These are phyloP conservation scores for Sminthurinus signatus DNA, from an alignment of 1,140 invertebrate species.

Conservation along the genomic window DNA sequence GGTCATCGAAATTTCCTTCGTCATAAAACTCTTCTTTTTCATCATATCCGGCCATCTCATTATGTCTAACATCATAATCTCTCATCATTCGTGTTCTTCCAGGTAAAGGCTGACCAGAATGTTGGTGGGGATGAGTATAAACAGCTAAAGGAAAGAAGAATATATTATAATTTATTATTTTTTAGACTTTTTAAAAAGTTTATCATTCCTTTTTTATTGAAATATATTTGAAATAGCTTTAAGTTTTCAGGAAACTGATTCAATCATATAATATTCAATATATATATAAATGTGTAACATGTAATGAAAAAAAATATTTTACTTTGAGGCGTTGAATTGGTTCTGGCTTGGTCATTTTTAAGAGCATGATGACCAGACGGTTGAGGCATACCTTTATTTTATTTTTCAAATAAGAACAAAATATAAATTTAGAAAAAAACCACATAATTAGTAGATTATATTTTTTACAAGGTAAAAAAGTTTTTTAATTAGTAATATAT, in stretches of 20 bases:
- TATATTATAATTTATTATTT: neutral
- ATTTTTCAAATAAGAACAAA: no score
- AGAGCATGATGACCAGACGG: slow-evolving; percentile 16
- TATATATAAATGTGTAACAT: no score
- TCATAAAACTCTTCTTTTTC: slow-evolving; percentile 21
- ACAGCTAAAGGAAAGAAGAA: slow-evolving; percentile 2
- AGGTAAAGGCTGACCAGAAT: slow-evolving; percentile 4
- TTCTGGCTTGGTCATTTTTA: neutral
- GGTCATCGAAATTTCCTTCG: slow-evolving; percentile 39
- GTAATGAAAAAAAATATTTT: neutral
- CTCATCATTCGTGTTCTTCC: slow-evolving; percentile 18
- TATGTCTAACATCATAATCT: slow-evolving; percentile 21
- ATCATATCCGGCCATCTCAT: slow-evolving; percentile 23
- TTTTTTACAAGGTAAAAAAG: no score
- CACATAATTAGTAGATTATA: no score
- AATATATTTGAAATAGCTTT: no score
- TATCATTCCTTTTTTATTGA: no score
- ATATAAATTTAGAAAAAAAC: no score
- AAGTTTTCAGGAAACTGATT: no score
- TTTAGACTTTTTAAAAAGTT: neutral
- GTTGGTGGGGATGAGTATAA: slow-evolving; percentile 10
- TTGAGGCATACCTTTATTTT: no score
- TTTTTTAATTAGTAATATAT: no score
- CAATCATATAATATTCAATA: no score
- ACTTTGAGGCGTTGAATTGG: slow-evolving; percentile 4